Percentiles rank a stretch among this genome's conserved stretches.
Conservation (phyloP, 2,113 vertebrate species). For the Gobius niger region DNA sequence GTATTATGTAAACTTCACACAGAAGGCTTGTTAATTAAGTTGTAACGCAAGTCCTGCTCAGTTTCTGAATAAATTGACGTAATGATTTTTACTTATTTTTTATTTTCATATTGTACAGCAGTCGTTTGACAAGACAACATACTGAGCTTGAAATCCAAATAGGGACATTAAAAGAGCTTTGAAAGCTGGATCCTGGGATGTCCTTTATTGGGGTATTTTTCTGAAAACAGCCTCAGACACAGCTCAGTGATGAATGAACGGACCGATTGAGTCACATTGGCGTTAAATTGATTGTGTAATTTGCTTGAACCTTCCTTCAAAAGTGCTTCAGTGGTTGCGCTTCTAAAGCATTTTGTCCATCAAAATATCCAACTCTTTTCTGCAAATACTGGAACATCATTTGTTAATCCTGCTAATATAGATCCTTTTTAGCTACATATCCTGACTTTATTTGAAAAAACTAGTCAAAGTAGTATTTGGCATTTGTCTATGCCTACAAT, state of each 20-base stretch:
- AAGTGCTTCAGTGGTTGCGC: neutral
- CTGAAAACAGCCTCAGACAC: slow-evolving; percentile 21
- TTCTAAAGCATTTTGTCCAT: neutral
- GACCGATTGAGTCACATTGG: slow-evolving; percentile 21
- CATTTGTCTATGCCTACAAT: slow-evolving; percentile 10
- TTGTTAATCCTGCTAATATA: slow-evolving; percentile 8
- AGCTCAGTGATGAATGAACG: slow-evolving; percentile 21
- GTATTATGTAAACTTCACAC: too few species aligned
- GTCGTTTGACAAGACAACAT: neutral
- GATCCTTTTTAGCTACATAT: slow-evolving; percentile 25
- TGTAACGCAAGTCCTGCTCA: too few species aligned
- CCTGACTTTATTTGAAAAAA: slow-evolving; percentile 11
- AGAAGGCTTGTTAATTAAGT: too few species aligned
- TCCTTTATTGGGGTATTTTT: neutral
- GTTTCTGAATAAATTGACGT: too few species aligned
- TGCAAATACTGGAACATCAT: slow-evolving; percentile 9
- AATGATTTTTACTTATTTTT: too few species aligned
- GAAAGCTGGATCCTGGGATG: neutral
- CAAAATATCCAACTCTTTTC: neutral
- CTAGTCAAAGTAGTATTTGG: slow-evolving; percentile 9
- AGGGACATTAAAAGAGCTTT: neutral
- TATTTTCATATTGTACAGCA: neutral
- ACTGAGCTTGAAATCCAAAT: neutral
- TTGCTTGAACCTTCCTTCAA: slow-evolving; percentile 1
- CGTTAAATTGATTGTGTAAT: slow-evolving; percentile 19